Conservation (phyloP, 2,113 vertebrate species). For the Gobiocypris rarus region DNA sequence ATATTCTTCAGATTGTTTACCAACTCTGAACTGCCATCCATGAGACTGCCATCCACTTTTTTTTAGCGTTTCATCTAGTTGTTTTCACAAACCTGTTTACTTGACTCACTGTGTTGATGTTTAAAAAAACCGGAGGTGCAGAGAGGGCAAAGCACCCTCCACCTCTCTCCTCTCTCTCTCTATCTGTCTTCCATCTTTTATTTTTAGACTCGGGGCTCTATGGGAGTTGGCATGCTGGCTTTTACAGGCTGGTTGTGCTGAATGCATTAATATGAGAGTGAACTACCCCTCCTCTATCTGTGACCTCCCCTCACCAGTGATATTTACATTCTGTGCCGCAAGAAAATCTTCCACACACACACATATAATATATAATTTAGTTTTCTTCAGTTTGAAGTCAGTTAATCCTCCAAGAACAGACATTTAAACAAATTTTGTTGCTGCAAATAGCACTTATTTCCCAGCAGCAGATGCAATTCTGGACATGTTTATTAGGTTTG, state of each 20-base stretch:
- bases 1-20: not conserved
- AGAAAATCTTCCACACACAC: conserved; percentile 11
- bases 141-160: conserved; percentile 40
- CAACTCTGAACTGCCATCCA: not conserved
- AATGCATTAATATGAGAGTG: conserved; percentile 64
- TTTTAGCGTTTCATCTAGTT: conserved; percentile 5
- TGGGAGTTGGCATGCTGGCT: conserved; percentile 62
- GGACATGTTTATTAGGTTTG: conserved; percentile 17
- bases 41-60: not conserved
- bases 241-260: conserved; percentile 58
- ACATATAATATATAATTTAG: not conserved
- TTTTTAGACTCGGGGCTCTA: conserved; percentile 72
- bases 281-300: conserved; percentile 1
- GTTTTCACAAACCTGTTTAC: conserved; percentile 21
- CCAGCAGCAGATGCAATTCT: not conserved
- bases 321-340: conserved; percentile 34
- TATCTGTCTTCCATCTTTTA: conserved; percentile 58
- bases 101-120: conserved; percentile 11
- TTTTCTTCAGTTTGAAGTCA: conserved; percentile 7
- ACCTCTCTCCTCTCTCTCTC: conserved; percentile 18
- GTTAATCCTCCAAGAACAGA: conserved; percentile 2
- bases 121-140: conserved; percentile 25
- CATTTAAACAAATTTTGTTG: not conserved
- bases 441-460: not conserved
- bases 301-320: conserved; percentile 24